Conservation (phyloP, 2,113 vertebrate species). For the Ascaphus truei region DNA sequence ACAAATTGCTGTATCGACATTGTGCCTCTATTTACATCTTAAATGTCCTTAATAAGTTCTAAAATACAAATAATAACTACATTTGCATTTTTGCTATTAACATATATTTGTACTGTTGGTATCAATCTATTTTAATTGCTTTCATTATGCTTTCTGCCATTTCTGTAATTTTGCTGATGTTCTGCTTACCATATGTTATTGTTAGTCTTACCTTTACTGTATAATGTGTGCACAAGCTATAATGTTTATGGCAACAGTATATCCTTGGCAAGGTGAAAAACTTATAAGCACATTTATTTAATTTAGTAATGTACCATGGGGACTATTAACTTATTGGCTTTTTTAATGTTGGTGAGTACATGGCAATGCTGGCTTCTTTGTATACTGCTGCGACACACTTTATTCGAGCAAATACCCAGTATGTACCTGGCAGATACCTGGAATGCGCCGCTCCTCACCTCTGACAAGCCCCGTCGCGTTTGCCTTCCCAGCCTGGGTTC, state of each 20-base stretch:
- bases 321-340: too few relatives aligned
- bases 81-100: constrained; percentile 27
- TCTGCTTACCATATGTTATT: constrained; percentile 23
- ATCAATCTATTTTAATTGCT: constrained; percentile 22
- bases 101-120: constrained; percentile 27
- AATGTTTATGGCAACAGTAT: background rate
- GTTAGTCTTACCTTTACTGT: constrained; percentile 26
- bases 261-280: constrained; percentile 17
- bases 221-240: constrained; percentile 4
- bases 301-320: too few relatives aligned
- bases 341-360: too few relatives aligned
- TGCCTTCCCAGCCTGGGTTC: too few relatives aligned
- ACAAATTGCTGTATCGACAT: constrained; percentile 2
- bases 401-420: too few relatives aligned
- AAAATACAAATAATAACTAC: constrained; percentile 4
- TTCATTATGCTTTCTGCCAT: constrained; percentile 16
- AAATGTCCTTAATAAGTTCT: constrained; percentile 13
- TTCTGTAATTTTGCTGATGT: constrained; percentile 16
- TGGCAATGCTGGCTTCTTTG: too few relatives aligned
- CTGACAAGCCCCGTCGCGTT: too few relatives aligned
- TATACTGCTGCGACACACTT: too few relatives aligned
- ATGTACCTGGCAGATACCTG: too few relatives aligned
- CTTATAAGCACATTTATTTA: too few relatives aligned
- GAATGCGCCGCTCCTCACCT: too few relatives aligned
- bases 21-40: constrained; percentile 16